Base-by-base conservation (phyloP, 2,113 vertebrate genomes). In the Salminus brasiliensis region DNA sequence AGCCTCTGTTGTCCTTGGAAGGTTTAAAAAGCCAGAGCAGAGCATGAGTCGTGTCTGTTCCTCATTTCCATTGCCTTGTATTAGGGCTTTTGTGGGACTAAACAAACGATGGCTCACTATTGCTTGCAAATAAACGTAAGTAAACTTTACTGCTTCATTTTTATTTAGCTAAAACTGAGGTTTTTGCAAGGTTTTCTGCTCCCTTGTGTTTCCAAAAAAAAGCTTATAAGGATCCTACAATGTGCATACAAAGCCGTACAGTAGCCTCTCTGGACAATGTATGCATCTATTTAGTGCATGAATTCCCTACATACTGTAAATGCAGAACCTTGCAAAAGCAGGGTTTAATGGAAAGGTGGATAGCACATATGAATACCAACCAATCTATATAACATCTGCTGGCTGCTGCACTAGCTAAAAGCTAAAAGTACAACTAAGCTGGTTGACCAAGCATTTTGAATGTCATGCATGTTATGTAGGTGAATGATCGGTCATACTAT, bases 41-140 rank as follows among this genome's bases (percentile, higher is more conserved):
- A 36, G 30, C 55, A 18, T 25, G 29, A 3, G 34, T 39, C 13
- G 23, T 5, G 10, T 16, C 34, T 53, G 9, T 8, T 52, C 25
- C 36, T 39, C 9, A 29, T 66, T 39, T 66, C 11, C 8, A 9
- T 21, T 4, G 8, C 30, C 34, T 43, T 55, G 25, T 21, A 3
- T 55, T 15, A 21, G n/a, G 16, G 13, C 30, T 76, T 41, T 29
- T 8, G 52, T 49, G 32, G 62, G 55, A 68, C 32, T 67, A 76
- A n/a, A 60, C 34, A 41, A 47, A 47, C 47, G 10, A 34, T 25
- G 52, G n/a, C 52, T 55, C 23, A 55, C n/a, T n/a, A n/a, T n/a
- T 16, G n/a, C 52, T 65, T 65, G 13, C 6, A 75, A 36, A 29
- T 52, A 76, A 36, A 65, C 49, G 73, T 30, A 63, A 75, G 41